Evolutionary conservation across 2,113 vertebrate species (phyloP).

Genomic region (Gorsachius goisagi): DNA sequence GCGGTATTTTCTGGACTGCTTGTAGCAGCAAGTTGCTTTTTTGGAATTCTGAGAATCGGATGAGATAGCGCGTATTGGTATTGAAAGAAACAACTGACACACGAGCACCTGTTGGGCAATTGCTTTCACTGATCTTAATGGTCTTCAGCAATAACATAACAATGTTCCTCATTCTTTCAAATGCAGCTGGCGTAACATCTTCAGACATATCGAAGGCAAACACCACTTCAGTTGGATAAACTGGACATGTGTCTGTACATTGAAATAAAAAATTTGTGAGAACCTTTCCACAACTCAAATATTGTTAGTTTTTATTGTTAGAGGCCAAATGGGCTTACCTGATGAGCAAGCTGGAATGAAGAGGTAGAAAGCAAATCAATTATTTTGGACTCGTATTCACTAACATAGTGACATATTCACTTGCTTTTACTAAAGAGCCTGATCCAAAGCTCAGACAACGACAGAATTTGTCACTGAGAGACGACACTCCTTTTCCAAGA

Average conservation of each 20-base stretch:
- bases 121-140: conserved; percentile 79
- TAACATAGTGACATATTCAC: neutral
- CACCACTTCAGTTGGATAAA: conserved; percentile 84
- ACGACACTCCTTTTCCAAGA: neutral
- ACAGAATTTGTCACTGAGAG: neutral
- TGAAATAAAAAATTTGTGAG: neutral
- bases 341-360: conserved; percentile 64
- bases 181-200: conserved; percentile 70
- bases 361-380: neutral
- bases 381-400: neutral
- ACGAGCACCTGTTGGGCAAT: conserved; percentile 82
- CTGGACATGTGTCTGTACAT: conserved; percentile 75
- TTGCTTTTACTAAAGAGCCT: neutral
- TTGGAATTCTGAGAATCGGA: conserved; percentile 84
- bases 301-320: neutral
- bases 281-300: neutral
- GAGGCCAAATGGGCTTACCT: conserved; percentile 38
- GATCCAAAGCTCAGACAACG: neutral
- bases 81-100: conserved; percentile 82
- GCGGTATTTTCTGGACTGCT: conserved; percentile 70
- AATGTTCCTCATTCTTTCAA: conserved; percentile 80
- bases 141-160: conserved; percentile 75
- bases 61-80: conserved; percentile 72
- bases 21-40: conserved; percentile 68
- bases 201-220: conserved; percentile 87